These are phyloP conservation scores for Gephyroberyx darwinii DNA, from an alignment of 2,797 vertebrate genomes.

Conservation along the genomic window DNA sequence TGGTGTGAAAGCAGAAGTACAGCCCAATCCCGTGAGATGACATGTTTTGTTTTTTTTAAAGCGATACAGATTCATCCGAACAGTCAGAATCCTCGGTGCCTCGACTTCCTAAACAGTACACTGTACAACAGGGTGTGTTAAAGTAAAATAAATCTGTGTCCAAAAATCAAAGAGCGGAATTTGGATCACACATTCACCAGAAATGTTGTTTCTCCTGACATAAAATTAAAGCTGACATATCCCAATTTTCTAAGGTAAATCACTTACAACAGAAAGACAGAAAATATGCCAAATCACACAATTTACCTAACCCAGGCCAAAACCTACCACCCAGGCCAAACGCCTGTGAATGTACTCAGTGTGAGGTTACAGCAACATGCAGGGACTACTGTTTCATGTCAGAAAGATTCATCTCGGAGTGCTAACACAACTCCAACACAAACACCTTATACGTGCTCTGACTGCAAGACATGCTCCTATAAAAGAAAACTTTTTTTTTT, in stretches of 20 bases:
- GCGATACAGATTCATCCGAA: slow-evolving; percentile 58
- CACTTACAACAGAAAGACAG: slow-evolving; percentile 53
- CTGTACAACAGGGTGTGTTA: slow-evolving; percentile 60
- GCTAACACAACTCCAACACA: slow-evolving; percentile 64
- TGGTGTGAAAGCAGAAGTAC: slow-evolving; percentile 2
- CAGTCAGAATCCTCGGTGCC: slow-evolving; percentile 38
- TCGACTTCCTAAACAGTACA: slow-evolving; percentile 53
- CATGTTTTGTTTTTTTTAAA: slow-evolving; percentile 63
- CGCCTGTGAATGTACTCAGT: slow-evolving; percentile 74
- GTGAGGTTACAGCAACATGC: slow-evolving; percentile 74
- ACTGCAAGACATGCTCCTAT: slow-evolving; percentile 23
- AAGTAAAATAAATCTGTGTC: slow-evolving; percentile 59
- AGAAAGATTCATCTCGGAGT: slow-evolving; percentile 67
- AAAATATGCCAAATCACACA: slow-evolving; percentile 67
- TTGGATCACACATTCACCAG: slow-evolving; percentile 53
- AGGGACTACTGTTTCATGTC: slow-evolving; percentile 72
- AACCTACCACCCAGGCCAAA: slow-evolving; percentile 62
- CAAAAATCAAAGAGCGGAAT: slow-evolving; percentile 70
- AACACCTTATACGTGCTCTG: slow-evolving; percentile 65
- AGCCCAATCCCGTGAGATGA: slow-evolving; percentile 34
- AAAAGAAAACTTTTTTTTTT: background rate
- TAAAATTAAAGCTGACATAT: slow-evolving; percentile 74
- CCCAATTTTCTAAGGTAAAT: slow-evolving; percentile 70
- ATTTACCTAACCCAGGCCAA: slow-evolving; percentile 70
- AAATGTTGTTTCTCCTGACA: slow-evolving; percentile 66